These are phyloP conservation scores for Drosophila micromelanica DNA, from an alignment of 1,140 invertebrate species.

Conservation along the genomic window DNA sequence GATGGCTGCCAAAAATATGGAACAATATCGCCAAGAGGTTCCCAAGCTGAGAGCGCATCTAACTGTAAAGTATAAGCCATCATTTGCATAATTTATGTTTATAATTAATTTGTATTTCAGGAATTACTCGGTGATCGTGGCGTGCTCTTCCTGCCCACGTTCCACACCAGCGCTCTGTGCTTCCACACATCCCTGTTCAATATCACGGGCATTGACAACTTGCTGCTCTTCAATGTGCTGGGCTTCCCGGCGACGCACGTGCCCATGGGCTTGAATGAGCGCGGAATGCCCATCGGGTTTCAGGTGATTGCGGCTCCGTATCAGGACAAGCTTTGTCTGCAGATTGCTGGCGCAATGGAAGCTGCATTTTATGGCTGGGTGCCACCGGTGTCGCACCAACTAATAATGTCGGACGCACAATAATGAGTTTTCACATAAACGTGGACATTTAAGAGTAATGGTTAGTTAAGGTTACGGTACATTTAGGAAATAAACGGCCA, in stretches of 20 bases:
- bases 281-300: conserved; percentile 90
- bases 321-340: conserved; percentile 91
- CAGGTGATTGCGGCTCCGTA: conserved; percentile 89
- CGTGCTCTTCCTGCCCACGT: conserved; percentile 91
- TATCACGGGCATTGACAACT: conserved; percentile 88
- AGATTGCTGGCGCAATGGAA: conserved; percentile 91
- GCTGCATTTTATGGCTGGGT: conserved; percentile 92
- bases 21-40: conserved; percentile 50
- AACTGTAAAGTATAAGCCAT: conserved; percentile 35
- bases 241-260: conserved; percentile 91
- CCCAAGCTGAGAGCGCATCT: conserved; percentile 43
- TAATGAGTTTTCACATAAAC: background rate
- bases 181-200: conserved; percentile 88
- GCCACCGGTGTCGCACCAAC: conserved; percentile 72
- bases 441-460: conserved; percentile 9
- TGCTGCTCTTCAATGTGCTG: conserved; percentile 90
- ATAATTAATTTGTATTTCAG: conserved; percentile 75
- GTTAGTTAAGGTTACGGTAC: conserved; percentile 54
- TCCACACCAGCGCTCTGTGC: conserved; percentile 87
- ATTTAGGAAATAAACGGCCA: conserved; percentile 6
- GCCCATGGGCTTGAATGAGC: conserved; percentile 87
- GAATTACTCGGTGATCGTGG: conserved; percentile 87
- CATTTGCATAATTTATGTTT: background rate
- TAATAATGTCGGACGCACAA: background rate
- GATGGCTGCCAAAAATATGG: conserved; percentile 35